Evolutionary conservation across 1,140 invertebrate species (phyloP), one percentile per base, ranked within the genome.

Genomic region (Cydia amplana): DNA sequence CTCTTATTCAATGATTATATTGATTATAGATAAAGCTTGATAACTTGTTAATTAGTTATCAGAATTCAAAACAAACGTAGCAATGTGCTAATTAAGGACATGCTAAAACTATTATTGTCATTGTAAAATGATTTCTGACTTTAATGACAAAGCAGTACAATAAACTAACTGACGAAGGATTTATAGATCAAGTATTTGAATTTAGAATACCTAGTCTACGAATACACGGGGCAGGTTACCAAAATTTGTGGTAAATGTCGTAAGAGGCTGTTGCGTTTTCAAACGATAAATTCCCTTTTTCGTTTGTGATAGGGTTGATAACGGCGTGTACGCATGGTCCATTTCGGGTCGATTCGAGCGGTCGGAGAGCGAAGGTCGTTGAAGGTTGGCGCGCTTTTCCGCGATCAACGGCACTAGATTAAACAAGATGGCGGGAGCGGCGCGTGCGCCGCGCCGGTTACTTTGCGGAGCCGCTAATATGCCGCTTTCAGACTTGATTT

Each of bases 371-470:
- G 90, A 92, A 92, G 90, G 90, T 92, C 90, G 90, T 90, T 92
- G 90, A 92, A 92, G 90, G 90, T 91, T 91, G 90, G 89, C 88
- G 88, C 87, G 90, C 89, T 92, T 92, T 92, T 92, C 90, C 90
- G 89, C 90, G 90, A 92, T 91, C 89, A 88, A 89, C 87, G 87
- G 89, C 88, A 87, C 87, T 90, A 90, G 89, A 92, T 92, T 87
- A 90, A 88, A 89, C 87, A 91, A 91, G 88, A 90, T 89, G 89
- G 88, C 87, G 89, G 87, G 85, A 87, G 85, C 84, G 91, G 88
- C 88, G 89, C 89, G 91, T 90, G 89, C 89, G 88, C 87, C 79
- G 79, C 82, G 82, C 80, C 82, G 80, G 83, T 87, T 83, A 85
- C 83, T 85, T 80, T 76, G 77, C 75, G 74, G 78, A 14, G 78